Evolutionary conservation across 2,888 invertebrate species (phyloP).

Genomic region (Dryadula phaetusa): DNA sequence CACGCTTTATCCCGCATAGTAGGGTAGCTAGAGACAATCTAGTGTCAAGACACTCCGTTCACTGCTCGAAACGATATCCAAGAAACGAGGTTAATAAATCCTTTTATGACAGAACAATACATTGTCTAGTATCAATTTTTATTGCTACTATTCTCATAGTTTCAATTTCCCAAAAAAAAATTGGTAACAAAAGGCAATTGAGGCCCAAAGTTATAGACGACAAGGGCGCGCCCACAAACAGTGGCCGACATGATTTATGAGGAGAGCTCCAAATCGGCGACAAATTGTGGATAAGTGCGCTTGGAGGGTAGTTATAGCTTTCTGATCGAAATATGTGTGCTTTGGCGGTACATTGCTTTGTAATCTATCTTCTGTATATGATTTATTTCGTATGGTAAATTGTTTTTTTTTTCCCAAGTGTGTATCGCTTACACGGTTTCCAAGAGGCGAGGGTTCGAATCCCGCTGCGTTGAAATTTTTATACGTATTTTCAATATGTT

Average conservation of each 20-base stretch:
- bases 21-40: too few species aligned
- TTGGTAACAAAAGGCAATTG: conserved; percentile 32
- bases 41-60: too few species aligned
- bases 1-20: too few species aligned
- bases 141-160: background rate
- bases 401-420: too few species aligned
- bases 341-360: background rate
- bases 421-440: too few species aligned
- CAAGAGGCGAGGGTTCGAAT: too few species aligned
- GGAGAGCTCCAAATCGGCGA: conserved; percentile 35
- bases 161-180: conserved; percentile 27
- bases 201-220: conserved; percentile 24
- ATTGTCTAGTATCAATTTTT: background rate
- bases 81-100: background rate
- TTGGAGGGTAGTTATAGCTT: conserved; percentile 19
- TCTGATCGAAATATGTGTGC: conserved; percentile 8
- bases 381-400: background rate
- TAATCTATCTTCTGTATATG: background rate
- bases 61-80: too few species aligned
- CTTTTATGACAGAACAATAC: background rate
- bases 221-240: conserved; percentile 40
- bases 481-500: too few species aligned
- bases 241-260: conserved; percentile 42
- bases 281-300: conserved; percentile 39
- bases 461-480: too few species aligned